These are phyloP conservation scores for Eristalinus aeneus DNA, from an alignment of 2,888 invertebrate species.

Conservation along the genomic window DNA sequence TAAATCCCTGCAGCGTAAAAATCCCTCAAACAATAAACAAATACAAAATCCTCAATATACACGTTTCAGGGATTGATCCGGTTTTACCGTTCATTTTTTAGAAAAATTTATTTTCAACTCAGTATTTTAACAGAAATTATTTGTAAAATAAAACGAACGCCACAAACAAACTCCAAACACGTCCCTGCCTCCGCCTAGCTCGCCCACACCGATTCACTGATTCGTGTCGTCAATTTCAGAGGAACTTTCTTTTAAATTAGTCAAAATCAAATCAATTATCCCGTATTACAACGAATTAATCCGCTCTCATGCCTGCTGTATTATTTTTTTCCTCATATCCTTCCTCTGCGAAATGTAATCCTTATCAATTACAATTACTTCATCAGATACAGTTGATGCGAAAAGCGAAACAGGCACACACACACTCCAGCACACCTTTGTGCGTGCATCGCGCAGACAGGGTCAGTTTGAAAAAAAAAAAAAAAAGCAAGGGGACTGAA, in stretches of 20 bases:
- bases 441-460: background rate
- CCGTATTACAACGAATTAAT: slow-evolving; percentile 57
- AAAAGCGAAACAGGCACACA: slow-evolving; percentile 44
- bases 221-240: background rate
- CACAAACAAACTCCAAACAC: too few species aligned
- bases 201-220: background rate
- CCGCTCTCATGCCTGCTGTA: slow-evolving; percentile 61
- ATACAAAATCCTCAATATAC: too few species aligned
- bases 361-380: slow-evolving; percentile 75
- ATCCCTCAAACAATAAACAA: too few species aligned
- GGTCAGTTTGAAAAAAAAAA: slow-evolving; percentile 1
- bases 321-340: slow-evolving; percentile 67
- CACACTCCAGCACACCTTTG: background rate
- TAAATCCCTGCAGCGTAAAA: too few species aligned
- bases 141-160: too few species aligned
- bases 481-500: slow-evolving; percentile 22
- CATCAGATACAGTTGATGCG: slow-evolving; percentile 66
- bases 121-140: too few species aligned
- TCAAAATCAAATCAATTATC: slow-evolving; percentile 62
- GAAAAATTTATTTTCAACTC: too few species aligned
- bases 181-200: too few species aligned
- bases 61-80: too few species aligned
- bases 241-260: slow-evolving; percentile 22
- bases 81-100: too few species aligned
- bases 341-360: slow-evolving; percentile 72